These are phyloP conservation scores for Phocoena phocoena DNA, from an alignment of 2,113 vertebrate species.

Conservation along the genomic window DNA sequence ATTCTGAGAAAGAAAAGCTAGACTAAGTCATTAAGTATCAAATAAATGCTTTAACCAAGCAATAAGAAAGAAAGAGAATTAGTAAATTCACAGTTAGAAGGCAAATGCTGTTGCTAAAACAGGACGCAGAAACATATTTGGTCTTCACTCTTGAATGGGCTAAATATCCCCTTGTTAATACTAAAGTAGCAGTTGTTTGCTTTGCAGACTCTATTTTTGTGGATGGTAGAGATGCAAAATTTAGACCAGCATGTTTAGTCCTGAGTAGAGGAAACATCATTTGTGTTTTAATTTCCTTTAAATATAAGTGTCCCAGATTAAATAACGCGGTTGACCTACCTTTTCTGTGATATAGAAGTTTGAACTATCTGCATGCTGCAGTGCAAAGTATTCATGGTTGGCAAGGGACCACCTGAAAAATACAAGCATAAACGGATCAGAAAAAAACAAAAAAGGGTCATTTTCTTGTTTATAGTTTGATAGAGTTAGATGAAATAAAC, in stretches of 20 bases:
- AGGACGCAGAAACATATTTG: neutral
- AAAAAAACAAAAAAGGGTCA: neutral
- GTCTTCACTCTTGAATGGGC: neutral
- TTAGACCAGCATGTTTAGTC: neutral
- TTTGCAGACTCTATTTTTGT: neutral
- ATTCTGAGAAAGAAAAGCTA: neutral
- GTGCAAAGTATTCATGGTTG: slow-evolving; percentile 93
- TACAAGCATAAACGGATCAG: slow-evolving; percentile 55
- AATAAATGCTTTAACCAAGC: neutral
- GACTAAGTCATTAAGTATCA: neutral
- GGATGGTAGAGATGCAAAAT: neutral
- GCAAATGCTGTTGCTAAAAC: neutral
- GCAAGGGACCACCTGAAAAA: slow-evolving; percentile 93
- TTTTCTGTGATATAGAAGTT: slow-evolving; percentile 99
- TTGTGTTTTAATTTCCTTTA: neutral
- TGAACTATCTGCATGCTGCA: slow-evolving; percentile 94
- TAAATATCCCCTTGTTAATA: neutral
- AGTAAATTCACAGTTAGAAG: neutral
- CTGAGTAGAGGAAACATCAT: neutral
- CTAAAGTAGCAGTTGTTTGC: neutral
- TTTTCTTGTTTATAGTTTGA: neutral
- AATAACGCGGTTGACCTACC: slow-evolving; percentile 81
- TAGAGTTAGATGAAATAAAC: neutral
- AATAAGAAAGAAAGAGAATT: neutral
- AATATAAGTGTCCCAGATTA: neutral